phyloP scores from a whole-genome alignment of 2,888 invertebrate species.

The Elegia similella region DNA sequence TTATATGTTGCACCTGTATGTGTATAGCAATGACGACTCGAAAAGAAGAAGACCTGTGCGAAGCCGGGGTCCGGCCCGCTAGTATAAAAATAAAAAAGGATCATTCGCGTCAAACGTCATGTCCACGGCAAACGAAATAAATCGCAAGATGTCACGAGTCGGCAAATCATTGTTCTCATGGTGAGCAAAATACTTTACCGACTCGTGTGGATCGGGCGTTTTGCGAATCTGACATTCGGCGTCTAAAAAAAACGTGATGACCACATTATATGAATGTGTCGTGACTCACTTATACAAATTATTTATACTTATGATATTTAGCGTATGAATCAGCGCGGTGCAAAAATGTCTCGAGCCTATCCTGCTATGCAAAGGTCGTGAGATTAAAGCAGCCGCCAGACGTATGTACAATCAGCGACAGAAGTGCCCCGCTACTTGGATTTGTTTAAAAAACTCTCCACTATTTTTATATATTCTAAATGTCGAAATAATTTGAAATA shows the following conservation, averaged over 20 bases:
- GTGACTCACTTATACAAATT: constrained; percentile 17
- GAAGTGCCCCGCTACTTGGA: not conserved
- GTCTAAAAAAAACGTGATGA: constrained; percentile 4
- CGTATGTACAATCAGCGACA: constrained; percentile 7
- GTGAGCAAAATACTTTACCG: no score
- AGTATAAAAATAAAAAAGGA: no score
- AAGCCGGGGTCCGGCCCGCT: no score
- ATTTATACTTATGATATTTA: constrained; percentile 38
- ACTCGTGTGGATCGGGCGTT: not conserved
- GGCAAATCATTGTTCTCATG: no score
- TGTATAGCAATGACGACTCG: no score
- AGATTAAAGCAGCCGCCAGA: constrained; percentile 45
- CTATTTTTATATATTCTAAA: no score
- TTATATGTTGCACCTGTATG: no score
- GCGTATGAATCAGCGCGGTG: constrained; percentile 36
- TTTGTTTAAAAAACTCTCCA: constrained; percentile 26
- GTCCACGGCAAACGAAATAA: no score
- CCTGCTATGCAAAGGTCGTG: constrained; percentile 47
- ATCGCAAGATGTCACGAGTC: no score
- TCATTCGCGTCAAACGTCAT: no score
- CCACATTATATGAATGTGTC: constrained; percentile 12
- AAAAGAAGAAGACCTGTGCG: no score
- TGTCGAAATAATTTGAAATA: no score
- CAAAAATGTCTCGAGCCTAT: constrained; percentile 39
- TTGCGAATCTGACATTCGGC: not conserved